Base-by-base conservation (phyloP, 2,888 invertebrate genomes). In the Ditylenchus weischeri region DNA sequence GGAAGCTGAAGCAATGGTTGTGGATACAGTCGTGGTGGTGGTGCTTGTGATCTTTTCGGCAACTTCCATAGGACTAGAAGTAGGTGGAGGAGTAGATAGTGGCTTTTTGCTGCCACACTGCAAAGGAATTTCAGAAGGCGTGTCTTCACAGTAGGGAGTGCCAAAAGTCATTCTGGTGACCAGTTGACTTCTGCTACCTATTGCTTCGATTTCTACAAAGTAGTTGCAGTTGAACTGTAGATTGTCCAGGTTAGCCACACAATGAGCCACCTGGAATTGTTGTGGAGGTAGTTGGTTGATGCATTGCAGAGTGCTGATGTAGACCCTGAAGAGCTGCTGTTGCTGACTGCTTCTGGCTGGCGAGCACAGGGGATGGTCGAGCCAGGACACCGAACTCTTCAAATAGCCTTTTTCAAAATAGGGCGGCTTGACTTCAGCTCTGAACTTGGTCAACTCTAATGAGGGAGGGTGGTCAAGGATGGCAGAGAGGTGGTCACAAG, bases 171-270 rank as follows among this genome's bases (percentile, higher is more conserved):
- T 63, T 57, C 38, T n/a, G 7, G 23, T 15, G 23, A 13, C 23
- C 23, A 19, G 19, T 38, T 1, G 29, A 15, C 49, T 11, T 7
- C 13, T 19, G 5, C 29, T 19, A 19, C 36, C 23, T 47, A 62
- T 48, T 54, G 21, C 29, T 49, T 66, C 66, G 18, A 74, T 66
- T 47, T 72, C 71, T 15, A 80, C 75, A 51, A 71, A 69, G 58
- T 79, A 79, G 43, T 79, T 78, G 63, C 79, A 79, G 38, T 73
- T 72, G 64, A 79, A 79, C 10, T 72, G 70, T 0, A 79, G 71
- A 11, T 77, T 73, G 23, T 73, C 75, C 23, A 79, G 64, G 3
- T 68, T 19, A 10, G 75, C 76, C 4, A 75, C 69, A 62, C 79
- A 79, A 19, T 80, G 74, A 18, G 64, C 43, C 15, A 75, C 76